Evolutionary conservation across 2,888 invertebrate genomes (phyloP).

Genomic region (Nycteola revayana): DNA sequence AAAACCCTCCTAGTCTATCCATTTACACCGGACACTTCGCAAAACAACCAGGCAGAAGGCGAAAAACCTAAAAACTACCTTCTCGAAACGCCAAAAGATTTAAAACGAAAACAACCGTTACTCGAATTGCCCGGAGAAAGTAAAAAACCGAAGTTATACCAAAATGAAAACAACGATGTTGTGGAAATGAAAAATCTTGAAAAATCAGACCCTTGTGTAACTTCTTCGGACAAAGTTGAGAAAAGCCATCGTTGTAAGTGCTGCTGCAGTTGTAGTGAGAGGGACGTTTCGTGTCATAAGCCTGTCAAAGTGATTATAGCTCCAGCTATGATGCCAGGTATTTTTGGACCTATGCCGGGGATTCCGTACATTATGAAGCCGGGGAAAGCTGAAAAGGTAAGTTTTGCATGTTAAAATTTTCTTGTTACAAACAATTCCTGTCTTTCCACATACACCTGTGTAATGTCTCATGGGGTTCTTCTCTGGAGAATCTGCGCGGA

Average conservation of each 20-base stretch:
- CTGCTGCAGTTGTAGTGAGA: constrained; percentile 12
- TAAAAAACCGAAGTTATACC: constrained; percentile 59
- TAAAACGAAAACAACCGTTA: constrained; percentile 60
- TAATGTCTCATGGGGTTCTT: too few species aligned
- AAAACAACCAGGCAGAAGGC: constrained; percentile 14
- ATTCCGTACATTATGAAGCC: constrained; percentile 65
- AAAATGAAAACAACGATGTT: constrained; percentile 10
- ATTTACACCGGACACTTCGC: constrained; percentile 27
- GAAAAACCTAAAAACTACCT: constrained; percentile 52
- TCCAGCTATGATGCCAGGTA: constrained; percentile 68
- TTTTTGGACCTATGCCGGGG: constrained; percentile 57
- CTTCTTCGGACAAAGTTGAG: neutral
- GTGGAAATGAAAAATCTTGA: constrained; percentile 12
- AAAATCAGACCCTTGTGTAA: constrained; percentile 13
- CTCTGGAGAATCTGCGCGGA: too few species aligned
- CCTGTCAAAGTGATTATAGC: constrained; percentile 68
- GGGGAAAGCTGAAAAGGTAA: constrained; percentile 58
- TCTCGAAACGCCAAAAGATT: constrained; percentile 63
- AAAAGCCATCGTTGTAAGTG: constrained; percentile 29
- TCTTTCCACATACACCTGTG: too few species aligned
- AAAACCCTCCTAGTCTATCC: constrained; percentile 67
- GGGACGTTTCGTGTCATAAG: constrained; percentile 23
- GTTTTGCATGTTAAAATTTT: constrained; percentile 13
- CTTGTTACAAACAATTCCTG: too few species aligned
- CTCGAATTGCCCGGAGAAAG: constrained; percentile 58